Conservation (phyloP, 2,113 vertebrate species). For the Oreochromis niloticus region DNA sequence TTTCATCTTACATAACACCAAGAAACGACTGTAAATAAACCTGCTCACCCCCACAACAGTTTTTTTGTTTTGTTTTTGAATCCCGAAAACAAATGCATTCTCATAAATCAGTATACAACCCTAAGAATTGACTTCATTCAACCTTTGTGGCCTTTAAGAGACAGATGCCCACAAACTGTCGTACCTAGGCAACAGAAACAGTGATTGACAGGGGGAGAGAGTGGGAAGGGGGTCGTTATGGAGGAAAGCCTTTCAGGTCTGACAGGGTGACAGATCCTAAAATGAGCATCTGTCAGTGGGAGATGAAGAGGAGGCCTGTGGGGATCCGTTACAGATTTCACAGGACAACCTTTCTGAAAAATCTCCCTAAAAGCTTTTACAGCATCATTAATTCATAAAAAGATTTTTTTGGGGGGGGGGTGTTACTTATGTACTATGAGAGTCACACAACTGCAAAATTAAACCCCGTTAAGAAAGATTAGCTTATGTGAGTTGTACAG, state of each 20-base stretch:
- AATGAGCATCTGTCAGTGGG: slow-evolving; percentile 64
- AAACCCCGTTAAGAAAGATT: neutral
- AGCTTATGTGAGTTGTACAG: neutral
- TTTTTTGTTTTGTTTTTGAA: neutral
- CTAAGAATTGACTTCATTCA: slow-evolving; percentile 37
- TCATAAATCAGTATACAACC: slow-evolving; percentile 13
- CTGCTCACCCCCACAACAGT: neutral
- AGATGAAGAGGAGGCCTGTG: slow-evolving; percentile 40
- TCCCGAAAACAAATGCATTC: neutral
- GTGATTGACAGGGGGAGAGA: slow-evolving; percentile 44
- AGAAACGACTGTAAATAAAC: neutral
- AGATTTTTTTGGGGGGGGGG: neutral
- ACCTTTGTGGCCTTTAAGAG: slow-evolving; percentile 25
- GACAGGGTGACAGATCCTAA: slow-evolving; percentile 62
- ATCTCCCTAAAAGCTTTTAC: slow-evolving; percentile 34
- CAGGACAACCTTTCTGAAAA: slow-evolving; percentile 35
- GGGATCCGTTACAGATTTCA: slow-evolving; percentile 22
- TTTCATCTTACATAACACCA: neutral
- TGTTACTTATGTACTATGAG: neutral
- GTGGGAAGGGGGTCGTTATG: slow-evolving; percentile 6
- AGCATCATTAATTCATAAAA: slow-evolving; percentile 30
- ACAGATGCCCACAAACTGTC: slow-evolving; percentile 4
- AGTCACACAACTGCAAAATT: neutral
- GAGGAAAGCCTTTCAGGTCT: slow-evolving; percentile 56
- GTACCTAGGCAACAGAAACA: slow-evolving; percentile 2